Evolutionary conservation across 1,140 invertebrate species (phyloP), one percentile per base, ranked within the genome.

Genomic region (Dreissena rostriformis): DNA sequence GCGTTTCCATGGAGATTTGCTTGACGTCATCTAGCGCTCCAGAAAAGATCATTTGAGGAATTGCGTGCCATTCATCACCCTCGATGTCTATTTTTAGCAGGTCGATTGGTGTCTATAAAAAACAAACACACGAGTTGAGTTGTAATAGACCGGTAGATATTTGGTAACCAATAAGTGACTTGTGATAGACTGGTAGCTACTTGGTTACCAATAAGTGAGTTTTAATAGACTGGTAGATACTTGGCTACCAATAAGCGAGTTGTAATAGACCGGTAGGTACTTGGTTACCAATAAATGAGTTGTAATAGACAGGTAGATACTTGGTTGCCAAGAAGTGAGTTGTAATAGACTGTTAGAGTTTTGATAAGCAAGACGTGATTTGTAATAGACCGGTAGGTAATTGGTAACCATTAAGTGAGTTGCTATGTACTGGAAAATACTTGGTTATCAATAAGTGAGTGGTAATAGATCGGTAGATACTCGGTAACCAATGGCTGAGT

Each of bases 21-120:
- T 67, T 84, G 52, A 87, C 78, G 26, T 80, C 66, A 5, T 77
- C 57, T 0, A 87, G 63, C 10, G 70, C 61, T 0, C 86, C 86
- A 22, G 82, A 73, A 17, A 24, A 55, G 11, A 87, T 28, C 86
- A 87, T 87, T 52, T 87, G 52, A 1, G 72, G 72, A 70, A 87
- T 67, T 14, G 82, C 66, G 14, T 65, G 51, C 86, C 86, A 87
- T 52, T 87, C 86, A 22, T 73, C 68, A 22, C 74, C 82, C 74
- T 87, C 86, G 39, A 82, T 80, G 73, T 87, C 86, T 24, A 84
- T 85, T 63, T 87, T 85, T 67, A 87, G 61, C 19, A 84, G 72
- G 53, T 87, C 78, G 12, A 87, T 63, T 19, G 70, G 74, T 67
- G 66, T 68, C 86, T 87, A 73, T 52, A 72, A 86, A 29, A 17